These are phyloP conservation scores for Calidris pugnax DNA, from an alignment of 2,113 vertebrate species.

Conservation along the genomic window DNA sequence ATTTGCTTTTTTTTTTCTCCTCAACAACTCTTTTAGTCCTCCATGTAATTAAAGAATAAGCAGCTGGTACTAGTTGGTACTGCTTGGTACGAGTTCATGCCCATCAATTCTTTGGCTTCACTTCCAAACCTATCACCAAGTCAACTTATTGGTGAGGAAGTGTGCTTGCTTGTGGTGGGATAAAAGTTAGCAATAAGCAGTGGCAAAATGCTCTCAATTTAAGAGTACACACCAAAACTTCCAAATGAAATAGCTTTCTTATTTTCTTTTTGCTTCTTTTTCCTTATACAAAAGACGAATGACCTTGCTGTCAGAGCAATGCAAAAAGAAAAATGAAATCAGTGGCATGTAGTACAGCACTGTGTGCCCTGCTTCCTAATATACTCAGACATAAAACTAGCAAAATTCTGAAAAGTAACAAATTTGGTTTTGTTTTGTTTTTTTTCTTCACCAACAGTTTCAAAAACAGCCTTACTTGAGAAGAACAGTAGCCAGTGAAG, in stretches of 20 bases:
- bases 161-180: neutral
- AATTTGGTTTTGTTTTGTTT: neutral
- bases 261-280: neutral
- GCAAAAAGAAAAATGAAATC: constrained; percentile 31
- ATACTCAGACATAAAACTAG: neutral
- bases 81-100: no score
- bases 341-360: neutral
- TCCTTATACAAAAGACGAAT: constrained; percentile 14
- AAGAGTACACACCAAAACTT: neutral
- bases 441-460: neutral
- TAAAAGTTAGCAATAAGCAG: neutral
- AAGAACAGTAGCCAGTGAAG: neutral
- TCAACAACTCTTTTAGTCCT: neutral
- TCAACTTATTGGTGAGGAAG: neutral
- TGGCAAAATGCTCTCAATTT: neutral
- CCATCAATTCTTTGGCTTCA: neutral
- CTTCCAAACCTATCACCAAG: neutral
- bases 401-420: neutral
- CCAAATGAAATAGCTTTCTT: neutral
- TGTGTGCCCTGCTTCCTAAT: neutral
- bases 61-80: neutral
- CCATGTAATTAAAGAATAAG: neutral
- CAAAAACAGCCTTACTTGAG: neutral
- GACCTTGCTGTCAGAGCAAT: constrained; percentile 17
- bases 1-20: fast-evolving